Base-by-base conservation (phyloP, 2,888 invertebrate genomes). In the Eupithecia centaureata region DNA sequence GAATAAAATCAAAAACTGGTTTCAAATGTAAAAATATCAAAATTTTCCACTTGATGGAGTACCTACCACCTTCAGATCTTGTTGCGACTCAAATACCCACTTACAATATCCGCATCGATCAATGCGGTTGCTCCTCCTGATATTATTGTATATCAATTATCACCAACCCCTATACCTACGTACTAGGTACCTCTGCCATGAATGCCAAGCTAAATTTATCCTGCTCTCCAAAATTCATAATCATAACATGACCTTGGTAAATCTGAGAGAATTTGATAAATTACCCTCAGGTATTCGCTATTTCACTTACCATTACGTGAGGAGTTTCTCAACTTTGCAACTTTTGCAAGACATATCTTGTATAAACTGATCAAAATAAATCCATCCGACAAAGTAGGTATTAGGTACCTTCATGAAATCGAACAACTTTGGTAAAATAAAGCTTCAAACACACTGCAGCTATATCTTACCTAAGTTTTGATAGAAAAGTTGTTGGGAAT, bases 251-350 rank as follows among this genome's bases (percentile, higher is more conserved):
- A 28, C 52, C 52, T 18, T 32, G 12, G 18, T 30, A 33, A 32
- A 32, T 18, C 57, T 57, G 18, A 57, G 18, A 33, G 32, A 22
- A 27, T 52, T 52, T 57, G 57, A 57, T 32, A 32, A 30, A 57
- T 57, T 56, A 27, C 54, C 52, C 33, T 58, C 58, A 52, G 42
- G 25, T 52, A 35, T 51, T 18, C 61, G 38, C 59, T 27, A 56
- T 42, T 70, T 54, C 59, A 59, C 54, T 56, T 18, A n/a, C 33
- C 33, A 32, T 67, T 61, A 65, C 58, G 64, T 61, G 65, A 65
- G 56, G 25, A 25, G 52, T n/a, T 25, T 52, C n/a, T 1, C 32
- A 56, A 56, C 58, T 30, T 58, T 25, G 33, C 54, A 32, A 18
- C 47, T 61, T 35, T 27, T 54, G 33, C 30, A 61, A 52, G n/a